Evolutionary conservation across 2,888 invertebrate species (phyloP), one percentile per base, ranked within the genome.

Genomic region (Salticus scenicus): DNA sequence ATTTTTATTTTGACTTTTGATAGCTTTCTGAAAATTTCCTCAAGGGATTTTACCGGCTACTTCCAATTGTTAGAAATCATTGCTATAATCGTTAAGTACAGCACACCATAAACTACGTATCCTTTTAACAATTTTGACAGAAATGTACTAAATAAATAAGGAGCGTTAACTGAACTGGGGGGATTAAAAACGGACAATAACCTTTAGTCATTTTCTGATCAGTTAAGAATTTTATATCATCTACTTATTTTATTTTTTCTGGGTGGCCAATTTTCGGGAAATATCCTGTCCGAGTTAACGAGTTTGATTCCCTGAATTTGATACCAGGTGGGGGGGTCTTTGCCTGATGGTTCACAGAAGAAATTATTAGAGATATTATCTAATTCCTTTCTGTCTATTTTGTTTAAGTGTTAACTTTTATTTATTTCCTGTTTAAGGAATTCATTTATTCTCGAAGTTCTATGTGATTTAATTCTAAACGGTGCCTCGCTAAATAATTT

Each of bases 331-430:
- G 5, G 28, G n/a, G n/a, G 27, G 28, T 67, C 67, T 31, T 24
- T 67, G 28, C 67, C 20, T 1, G 72, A 10, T 12, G 72, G 20
- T 7, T 72, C 72, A 17, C 41, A 24, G n/a, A 72, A 12, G 27
- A 72, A 47, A 42, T 47, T 72, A 8, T 42, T 28, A 20, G 72
- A 72, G 8, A 47, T 47, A 47, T 72, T 47, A 72, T 51, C 72
- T 10, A 47, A 72, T 51, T 72, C 47, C 28, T 27, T 27, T 0
- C 20, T 42, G 41, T 72, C 47, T 1, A 72, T 47, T 27, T 27
- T 51, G 37, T 47, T 24, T 10, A 47, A 27, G 0, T 73, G n/a
- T 31, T 57, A 31, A 51, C 51, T 73, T 57, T 24, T 27, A 24
- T 73, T 5, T 7, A 73, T 51, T 57, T 73, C 57, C 10, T 0